Conservation (phyloP, 2,888 invertebrate species). For the Aricia artaxerxes region DNA sequence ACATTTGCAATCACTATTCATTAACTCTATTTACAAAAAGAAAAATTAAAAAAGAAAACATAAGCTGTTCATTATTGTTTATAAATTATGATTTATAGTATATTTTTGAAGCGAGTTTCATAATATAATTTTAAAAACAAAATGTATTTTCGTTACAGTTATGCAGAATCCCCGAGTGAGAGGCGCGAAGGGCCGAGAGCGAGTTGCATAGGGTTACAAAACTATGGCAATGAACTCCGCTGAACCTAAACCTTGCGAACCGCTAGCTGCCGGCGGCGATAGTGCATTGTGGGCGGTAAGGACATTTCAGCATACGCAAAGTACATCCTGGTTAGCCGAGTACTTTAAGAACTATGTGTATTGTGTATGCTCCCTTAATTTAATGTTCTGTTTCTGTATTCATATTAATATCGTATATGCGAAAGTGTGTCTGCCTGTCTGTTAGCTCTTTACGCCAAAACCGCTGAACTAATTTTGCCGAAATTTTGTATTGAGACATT, state of each 20-base stretch:
- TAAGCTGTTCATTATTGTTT: background rate
- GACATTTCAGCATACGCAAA: background rate
- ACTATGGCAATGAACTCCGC: conserved; percentile 80
- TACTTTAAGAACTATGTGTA: background rate
- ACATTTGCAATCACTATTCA: conserved; percentile 25
- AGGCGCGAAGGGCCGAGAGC: conserved; percentile 72
- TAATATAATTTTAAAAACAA: background rate
- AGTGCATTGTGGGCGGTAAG: conserved; percentile 40
- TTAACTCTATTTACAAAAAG: background rate
- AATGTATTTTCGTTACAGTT: conserved; percentile 30
- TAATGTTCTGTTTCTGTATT: background rate
- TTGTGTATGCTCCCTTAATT: background rate
- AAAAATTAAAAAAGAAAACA: background rate
- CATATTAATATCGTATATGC: too few relatives aligned
- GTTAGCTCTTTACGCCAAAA: too few relatives aligned
- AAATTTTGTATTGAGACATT: too few relatives aligned
- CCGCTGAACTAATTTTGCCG: too few relatives aligned
- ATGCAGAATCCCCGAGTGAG: conserved; percentile 59
- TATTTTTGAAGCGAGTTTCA: background rate
- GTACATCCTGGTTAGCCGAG: background rate
- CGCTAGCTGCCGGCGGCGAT: conserved; percentile 71
- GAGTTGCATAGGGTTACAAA: conserved; percentile 81
- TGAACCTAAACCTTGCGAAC: conserved; percentile 80
- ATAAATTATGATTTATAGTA: background rate
- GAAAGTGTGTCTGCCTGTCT: too few relatives aligned